These are phyloP conservation scores for Epizoanthus rinbou DNA, from an alignment of 92 coral and sea anemone species.

Conservation along the genomic window DNA sequence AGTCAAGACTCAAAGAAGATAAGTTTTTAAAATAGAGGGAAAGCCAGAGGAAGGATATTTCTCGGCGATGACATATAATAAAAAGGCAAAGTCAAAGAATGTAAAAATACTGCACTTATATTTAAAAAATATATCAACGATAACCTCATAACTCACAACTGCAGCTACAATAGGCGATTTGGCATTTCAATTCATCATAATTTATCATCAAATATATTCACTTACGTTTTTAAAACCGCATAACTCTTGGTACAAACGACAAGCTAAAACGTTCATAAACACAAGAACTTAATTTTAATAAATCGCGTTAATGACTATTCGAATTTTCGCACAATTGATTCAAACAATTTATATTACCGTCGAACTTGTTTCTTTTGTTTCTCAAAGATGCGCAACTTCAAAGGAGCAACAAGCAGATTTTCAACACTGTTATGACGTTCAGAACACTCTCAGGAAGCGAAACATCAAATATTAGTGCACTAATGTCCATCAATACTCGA, in stretches of 20 bases:
- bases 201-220: too few relatives aligned
- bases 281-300: too few relatives aligned
- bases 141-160: too few relatives aligned
- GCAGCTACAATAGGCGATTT: too few relatives aligned
- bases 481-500: neutral
- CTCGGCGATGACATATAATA: neutral
- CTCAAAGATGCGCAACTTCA: neutral
- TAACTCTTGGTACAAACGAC: neutral
- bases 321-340: too few relatives aligned
- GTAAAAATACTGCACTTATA: neutral
- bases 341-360: too few relatives aligned
- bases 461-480: slow-evolving; percentile 2
- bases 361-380: too few relatives aligned
- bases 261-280: neutral
- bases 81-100: neutral
- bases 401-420: neutral
- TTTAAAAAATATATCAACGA: neutral
- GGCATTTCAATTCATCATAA: too few relatives aligned
- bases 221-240: too few relatives aligned
- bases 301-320: too few relatives aligned
- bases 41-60: neutral
- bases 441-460: slow-evolving; percentile 13
- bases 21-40: too few relatives aligned
- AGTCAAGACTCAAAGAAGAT: too few relatives aligned
- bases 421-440: neutral